These are phyloP conservation scores for Corapipo altera DNA, from an alignment of 2,113 vertebrate genomes.

Conservation along the genomic window DNA sequence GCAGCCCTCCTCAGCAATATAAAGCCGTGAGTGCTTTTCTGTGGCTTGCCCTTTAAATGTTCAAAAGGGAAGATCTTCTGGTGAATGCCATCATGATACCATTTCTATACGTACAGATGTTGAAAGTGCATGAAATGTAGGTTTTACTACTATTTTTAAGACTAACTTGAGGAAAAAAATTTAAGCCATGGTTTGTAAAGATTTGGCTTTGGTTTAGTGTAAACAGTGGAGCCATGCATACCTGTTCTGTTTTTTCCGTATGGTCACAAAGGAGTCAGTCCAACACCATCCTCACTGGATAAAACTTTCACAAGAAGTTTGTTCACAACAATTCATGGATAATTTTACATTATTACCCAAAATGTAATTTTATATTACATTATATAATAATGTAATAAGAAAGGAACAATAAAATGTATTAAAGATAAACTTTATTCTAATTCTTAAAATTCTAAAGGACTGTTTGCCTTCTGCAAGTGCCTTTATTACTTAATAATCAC, in stretches of 20 bases:
- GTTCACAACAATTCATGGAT: neutral
- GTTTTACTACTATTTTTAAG: neutral
- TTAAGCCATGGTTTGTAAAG: neutral
- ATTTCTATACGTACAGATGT: neutral
- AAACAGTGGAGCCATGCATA: neutral
- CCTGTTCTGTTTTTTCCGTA: rapidly evolving
- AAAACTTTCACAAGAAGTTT: neutral
- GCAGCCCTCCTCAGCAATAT: neutral
- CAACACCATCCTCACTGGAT: neutral
- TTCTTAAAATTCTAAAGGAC: neutral
- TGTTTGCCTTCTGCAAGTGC: neutral
- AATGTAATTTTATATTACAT: no score
- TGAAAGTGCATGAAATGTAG: neutral
- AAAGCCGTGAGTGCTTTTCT: neutral
- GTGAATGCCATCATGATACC: neutral
- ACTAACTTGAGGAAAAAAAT: neutral
- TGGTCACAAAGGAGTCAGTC: neutral
- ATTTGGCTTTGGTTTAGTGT: neutral
- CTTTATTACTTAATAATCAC: neutral
- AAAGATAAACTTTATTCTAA: neutral
- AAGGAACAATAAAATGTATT: neutral
- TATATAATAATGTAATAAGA: no score
- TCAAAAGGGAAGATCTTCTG: neutral
- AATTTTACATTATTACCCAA: neutral
- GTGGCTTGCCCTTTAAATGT: neutral